Evolutionary conservation across 1,140 invertebrate genomes (phyloP).

Genomic region (Drosophila pachea): DNA sequence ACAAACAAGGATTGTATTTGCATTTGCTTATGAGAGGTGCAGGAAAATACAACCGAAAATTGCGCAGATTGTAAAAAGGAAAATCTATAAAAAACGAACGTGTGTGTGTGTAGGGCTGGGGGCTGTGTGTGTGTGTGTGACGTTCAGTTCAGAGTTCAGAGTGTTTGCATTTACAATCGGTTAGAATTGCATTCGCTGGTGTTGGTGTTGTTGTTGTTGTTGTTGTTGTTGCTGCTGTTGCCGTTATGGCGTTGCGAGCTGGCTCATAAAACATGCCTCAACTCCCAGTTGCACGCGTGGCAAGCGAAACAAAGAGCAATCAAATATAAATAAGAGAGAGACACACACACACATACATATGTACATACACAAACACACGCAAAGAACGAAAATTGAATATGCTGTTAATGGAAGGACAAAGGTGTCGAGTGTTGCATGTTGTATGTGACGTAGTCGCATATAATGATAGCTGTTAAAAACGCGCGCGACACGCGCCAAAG

Average conservation of each 20-base stretch:
- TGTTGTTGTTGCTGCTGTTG: too few species aligned
- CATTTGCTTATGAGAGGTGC: conserved; percentile 7
- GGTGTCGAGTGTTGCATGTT: conserved; percentile 47
- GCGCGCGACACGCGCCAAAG: conserved; percentile 36
- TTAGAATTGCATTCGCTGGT: background rate
- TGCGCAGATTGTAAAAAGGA: background rate
- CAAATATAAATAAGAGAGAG: conserved; percentile 2
- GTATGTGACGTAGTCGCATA: conserved; percentile 48
- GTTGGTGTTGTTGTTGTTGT: conserved; percentile 2
- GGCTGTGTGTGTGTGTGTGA: too few species aligned
- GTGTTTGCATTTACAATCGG: conserved; percentile 12
- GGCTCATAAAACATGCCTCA: conserved; percentile 33
- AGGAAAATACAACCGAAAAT: conserved; percentile 9
- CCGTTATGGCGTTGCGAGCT: background rate
- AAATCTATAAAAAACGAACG: background rate
- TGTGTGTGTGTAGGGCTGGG: too few species aligned
- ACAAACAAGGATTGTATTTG: conserved; percentile 2
- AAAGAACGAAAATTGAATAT: background rate
- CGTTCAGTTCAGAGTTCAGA: too few species aligned
- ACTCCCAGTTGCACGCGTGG: conserved; percentile 5
- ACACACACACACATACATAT: conserved; percentile 4
- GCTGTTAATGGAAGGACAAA: conserved; percentile 26
- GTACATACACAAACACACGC: conserved; percentile 3
- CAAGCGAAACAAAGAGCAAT: conserved; percentile 13
- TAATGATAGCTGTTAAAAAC: conserved; percentile 48